Conservation (phyloP, 2,888 invertebrate genomes). For the Epinotia bilunana region DNA sequence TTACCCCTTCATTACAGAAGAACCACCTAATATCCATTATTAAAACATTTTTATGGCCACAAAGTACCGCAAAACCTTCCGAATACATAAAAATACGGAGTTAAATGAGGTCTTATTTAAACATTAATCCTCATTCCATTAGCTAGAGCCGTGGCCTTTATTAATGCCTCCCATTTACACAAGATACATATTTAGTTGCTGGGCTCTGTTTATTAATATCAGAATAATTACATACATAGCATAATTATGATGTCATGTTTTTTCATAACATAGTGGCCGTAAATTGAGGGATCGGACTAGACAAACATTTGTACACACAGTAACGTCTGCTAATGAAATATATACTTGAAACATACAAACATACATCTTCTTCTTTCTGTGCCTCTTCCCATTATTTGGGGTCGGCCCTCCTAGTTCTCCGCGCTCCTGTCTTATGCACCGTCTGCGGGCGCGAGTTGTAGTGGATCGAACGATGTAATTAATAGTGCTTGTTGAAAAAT, state of each 20-base stretch:
- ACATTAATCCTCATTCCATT: slow-evolving; percentile 38
- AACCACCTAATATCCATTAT: not conserved
- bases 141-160: not conserved
- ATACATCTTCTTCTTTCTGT: too few species aligned
- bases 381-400: too few species aligned
- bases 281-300: too few species aligned
- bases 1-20: not conserved
- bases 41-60: slow-evolving; percentile 17
- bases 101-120: slow-evolving; percentile 37
- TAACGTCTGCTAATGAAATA: not conserved
- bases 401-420: too few species aligned
- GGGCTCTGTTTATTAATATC: not conserved
- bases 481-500: too few species aligned
- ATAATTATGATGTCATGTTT: too few species aligned
- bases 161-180: slow-evolving; percentile 21
- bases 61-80: slow-evolving; percentile 16
- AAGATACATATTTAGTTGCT: slow-evolving; percentile 21
- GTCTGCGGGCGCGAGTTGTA: too few species aligned
- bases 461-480: too few species aligned
- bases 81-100: slow-evolving; percentile 28
- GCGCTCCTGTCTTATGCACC: too few species aligned
- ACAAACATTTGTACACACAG: too few species aligned
- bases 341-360: too few species aligned
- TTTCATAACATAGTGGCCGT: too few species aligned
- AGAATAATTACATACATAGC: not conserved